These are phyloP conservation scores for Zosterops borbonicus DNA, from an alignment of 2,113 vertebrate species.

Conservation along the genomic window DNA sequence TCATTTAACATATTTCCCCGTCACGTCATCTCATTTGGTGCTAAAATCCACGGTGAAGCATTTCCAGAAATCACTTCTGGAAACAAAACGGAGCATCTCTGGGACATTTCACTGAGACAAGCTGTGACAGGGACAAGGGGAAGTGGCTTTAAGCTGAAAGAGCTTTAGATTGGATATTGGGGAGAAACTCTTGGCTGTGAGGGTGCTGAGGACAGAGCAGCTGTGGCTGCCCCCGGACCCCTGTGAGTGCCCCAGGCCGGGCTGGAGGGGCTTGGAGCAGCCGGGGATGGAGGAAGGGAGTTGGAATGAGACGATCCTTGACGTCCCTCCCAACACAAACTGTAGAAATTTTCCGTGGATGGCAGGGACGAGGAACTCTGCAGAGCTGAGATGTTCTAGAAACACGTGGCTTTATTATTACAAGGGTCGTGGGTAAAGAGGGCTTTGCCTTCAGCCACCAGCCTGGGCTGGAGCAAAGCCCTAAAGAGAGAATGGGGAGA, in stretches of 20 bases:
- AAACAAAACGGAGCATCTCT: constrained; percentile 31
- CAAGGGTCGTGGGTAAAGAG: no score
- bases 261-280: not conserved
- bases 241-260: not conserved
- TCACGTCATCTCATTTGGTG: constrained; percentile 11
- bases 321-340: not conserved
- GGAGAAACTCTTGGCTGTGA: not conserved
- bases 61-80: constrained; percentile 30
- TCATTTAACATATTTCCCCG: constrained; percentile 29
- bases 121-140: not conserved
- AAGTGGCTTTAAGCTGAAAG: not conserved
- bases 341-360: no score
- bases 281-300: not conserved
- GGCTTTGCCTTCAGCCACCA: no score
- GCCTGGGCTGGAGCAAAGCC: no score
- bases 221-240: not conserved
- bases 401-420: no score
- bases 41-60: not conserved
- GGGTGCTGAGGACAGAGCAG: not conserved
- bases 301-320: not conserved
- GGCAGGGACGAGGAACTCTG: no score
- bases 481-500: no score
- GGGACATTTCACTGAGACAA: not conserved
- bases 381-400: no score
- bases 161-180: not conserved